Conservation (phyloP, 1,140 invertebrate species). For the Cheumatopsyche charites region DNA sequence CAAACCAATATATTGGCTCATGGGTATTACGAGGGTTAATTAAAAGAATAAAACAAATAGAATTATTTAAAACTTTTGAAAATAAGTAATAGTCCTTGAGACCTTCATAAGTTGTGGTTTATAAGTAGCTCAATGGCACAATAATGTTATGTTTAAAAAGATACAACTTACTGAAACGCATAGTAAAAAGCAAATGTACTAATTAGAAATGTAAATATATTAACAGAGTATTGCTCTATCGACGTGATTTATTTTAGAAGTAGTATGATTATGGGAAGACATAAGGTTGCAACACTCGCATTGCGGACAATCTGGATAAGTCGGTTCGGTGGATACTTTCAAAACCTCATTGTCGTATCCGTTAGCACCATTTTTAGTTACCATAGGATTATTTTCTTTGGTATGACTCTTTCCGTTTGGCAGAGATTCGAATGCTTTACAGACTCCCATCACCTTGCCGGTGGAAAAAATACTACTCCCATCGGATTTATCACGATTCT, state of each 20-base stretch:
- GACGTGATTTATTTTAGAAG: conserved; percentile 40
- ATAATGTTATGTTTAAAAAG: neutral
- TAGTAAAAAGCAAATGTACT: neutral
- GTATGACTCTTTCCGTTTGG: conserved; percentile 41
- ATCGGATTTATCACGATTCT: conserved; percentile 30
- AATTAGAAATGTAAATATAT: conserved; percentile 29
- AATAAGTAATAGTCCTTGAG: too few relatives aligned
- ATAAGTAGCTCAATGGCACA: neutral
- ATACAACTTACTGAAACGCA: neutral
- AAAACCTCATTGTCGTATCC: conserved; percentile 32
- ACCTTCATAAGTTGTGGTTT: too few relatives aligned
- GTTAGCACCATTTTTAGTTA: conserved; percentile 31
- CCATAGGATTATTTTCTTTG: conserved; percentile 43
- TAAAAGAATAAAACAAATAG: too few relatives aligned
- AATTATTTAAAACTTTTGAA: too few relatives aligned
- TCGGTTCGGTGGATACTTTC: conserved; percentile 34
- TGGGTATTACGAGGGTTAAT: too few relatives aligned
- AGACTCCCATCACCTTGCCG: conserved; percentile 37
- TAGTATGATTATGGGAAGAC: conserved; percentile 41
- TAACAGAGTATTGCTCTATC: conserved; percentile 42
- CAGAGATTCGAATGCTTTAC: conserved; percentile 36
- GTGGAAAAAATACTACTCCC: conserved; percentile 21
- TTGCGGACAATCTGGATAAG: conserved; percentile 38
- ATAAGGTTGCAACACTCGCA: conserved; percentile 41
- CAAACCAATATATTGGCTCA: too few relatives aligned